Conservation (phyloP, 1,140 invertebrate species). For the Chironomus striatipennis region DNA sequence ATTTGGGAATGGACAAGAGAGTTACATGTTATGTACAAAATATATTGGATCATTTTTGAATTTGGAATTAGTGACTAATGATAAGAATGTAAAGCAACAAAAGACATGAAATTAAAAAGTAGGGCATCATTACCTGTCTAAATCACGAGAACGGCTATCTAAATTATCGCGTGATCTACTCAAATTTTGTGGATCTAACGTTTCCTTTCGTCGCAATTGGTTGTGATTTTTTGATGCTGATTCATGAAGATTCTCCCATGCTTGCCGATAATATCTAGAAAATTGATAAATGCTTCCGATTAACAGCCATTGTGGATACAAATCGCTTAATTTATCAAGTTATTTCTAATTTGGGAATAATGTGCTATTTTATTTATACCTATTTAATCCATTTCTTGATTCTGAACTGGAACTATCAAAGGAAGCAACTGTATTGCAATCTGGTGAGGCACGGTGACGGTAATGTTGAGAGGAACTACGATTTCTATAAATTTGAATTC, state of each 20-base stretch:
- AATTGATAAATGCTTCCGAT: slow-evolving; percentile 13
- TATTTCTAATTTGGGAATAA: slow-evolving; percentile 4
- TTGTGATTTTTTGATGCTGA: slow-evolving; percentile 53
- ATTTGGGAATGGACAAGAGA: not conserved
- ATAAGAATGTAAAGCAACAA: not conserved
- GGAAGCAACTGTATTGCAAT: slow-evolving; percentile 80
- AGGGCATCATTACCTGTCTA: slow-evolving; percentile 36
- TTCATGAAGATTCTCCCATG: slow-evolving; percentile 87
- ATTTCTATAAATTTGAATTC: slow-evolving; percentile 45
- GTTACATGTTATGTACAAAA: not conserved
- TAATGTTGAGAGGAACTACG: slow-evolving; percentile 69
- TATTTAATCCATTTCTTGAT: slow-evolving; percentile 69
- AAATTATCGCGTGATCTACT: slow-evolving; percentile 40
- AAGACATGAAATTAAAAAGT: not conserved
- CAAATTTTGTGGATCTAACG: slow-evolving; percentile 53
- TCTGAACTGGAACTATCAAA: slow-evolving; percentile 78
- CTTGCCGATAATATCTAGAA: slow-evolving; percentile 65
- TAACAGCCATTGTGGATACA: not conserved
- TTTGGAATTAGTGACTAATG: not conserved
- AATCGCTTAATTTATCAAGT: not conserved
- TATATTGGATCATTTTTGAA: slow-evolving; percentile 27
- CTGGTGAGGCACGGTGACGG: slow-evolving; percentile 73
- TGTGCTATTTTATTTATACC: slow-evolving; percentile 36
- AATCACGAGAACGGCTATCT: slow-evolving; percentile 41
- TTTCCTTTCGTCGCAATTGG: slow-evolving; percentile 56